phyloP scores from a whole-genome alignment of 2,797 vertebrate genomes.

The Gymnocypris eckloni region DNA sequence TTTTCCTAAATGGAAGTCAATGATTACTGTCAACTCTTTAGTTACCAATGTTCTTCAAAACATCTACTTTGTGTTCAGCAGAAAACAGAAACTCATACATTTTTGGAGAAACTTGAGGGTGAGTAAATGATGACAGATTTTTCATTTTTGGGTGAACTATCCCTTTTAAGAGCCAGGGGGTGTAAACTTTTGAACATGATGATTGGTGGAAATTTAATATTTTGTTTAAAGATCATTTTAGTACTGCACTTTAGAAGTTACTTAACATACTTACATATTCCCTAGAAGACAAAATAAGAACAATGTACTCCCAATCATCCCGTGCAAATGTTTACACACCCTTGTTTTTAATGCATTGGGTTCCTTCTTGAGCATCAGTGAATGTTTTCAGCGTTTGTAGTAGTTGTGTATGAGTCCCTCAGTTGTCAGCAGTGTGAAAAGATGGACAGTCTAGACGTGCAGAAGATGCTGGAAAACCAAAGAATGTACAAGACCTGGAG shows the following conservation, averaged over 20 bases:
- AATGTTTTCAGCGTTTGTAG: not conserved
- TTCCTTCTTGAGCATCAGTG: not conserved
- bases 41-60: not conserved
- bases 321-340: not conserved
- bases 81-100: not conserved
- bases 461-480: not conserved
- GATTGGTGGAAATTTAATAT: not conserved
- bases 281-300: not conserved
- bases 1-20: not conserved
- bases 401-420: not conserved
- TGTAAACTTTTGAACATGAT: not conserved
- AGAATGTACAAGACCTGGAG: not conserved
- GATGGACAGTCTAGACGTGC: not conserved
- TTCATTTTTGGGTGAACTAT: not conserved
- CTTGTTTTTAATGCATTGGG: not conserved
- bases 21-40: not conserved
- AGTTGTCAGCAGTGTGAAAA: not conserved
- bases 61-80: not conserved
- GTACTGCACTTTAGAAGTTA: not conserved
- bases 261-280: not conserved
- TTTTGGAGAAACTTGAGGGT: not conserved
- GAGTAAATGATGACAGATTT: not conserved
- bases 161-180: not conserved
- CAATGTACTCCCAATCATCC: not conserved
- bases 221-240: not conserved